Conservation (phyloP, 2,888 invertebrate genomes). For the Cephus pulcher region DNA sequence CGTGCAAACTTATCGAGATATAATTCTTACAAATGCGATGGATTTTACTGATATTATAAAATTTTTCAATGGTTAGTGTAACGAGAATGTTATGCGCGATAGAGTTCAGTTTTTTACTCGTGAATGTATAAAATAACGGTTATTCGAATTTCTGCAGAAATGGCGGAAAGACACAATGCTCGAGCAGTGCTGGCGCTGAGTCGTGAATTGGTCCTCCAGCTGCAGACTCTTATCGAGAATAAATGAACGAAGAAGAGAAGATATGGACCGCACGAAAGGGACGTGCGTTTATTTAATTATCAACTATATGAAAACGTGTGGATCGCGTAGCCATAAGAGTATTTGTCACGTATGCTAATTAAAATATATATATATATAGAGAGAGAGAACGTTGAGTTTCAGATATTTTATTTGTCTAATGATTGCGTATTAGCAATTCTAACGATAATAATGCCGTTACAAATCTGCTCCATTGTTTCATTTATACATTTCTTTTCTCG, state of each 20-base stretch:
- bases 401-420: neutral
- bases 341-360: neutral
- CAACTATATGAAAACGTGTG: slow-evolving; percentile 16
- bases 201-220: slow-evolving; percentile 86
- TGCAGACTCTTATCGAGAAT: slow-evolving; percentile 93
- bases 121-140: neutral
- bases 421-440: neutral
- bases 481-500: neutral
- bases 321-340: slow-evolving; percentile 19
- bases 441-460: neutral
- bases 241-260: slow-evolving; percentile 70
- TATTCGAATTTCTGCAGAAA: slow-evolving; percentile 76
- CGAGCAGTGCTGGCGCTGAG: slow-evolving; percentile 84
- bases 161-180: slow-evolving; percentile 95
- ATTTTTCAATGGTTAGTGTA: slow-evolving; percentile 90
- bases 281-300: slow-evolving; percentile 18
- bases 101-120: neutral
- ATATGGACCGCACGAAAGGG: neutral
- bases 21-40: slow-evolving; percentile 95
- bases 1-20: slow-evolving; percentile 92
- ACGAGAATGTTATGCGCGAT: neutral
- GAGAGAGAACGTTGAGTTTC: neutral
- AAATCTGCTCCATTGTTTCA: neutral
- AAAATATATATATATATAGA: neutral
- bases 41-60: slow-evolving; percentile 98